Conservation (phyloP, 2,888 invertebrate genomes). For the Trimorus sp. region DNA sequence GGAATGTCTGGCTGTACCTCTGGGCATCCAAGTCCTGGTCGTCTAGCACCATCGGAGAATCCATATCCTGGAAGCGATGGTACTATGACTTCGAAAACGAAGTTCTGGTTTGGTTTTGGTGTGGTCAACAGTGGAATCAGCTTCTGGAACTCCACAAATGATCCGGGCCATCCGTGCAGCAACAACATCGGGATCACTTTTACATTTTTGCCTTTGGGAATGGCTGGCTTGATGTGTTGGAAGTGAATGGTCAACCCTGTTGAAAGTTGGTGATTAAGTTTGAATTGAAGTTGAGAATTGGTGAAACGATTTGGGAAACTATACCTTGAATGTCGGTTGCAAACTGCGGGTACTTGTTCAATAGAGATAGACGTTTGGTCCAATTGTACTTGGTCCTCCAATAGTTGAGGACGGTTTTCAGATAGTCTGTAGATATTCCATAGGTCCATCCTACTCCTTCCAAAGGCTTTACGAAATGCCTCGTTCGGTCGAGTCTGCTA, state of each 20-base stretch:
- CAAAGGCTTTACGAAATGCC: conserved; percentile 84
- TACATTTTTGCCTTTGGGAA: conserved; percentile 77
- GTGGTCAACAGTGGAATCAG: too few species aligned
- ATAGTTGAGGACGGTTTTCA: conserved; percentile 87
- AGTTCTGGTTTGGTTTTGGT: too few species aligned
- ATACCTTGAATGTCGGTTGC: conserved; percentile 88
- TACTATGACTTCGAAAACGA: too few species aligned
- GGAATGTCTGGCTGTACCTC: too few species aligned
- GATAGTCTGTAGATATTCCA: conserved; percentile 89
- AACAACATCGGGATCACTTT: conserved; percentile 87
- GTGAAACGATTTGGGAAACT: not conserved
- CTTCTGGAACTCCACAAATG: too few species aligned
- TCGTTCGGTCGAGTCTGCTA: conserved; percentile 83
- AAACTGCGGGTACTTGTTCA: conserved; percentile 90
- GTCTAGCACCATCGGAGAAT: too few species aligned
- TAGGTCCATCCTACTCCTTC: conserved; percentile 89
- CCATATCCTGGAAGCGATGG: too few species aligned
- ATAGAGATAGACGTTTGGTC: conserved; percentile 85
- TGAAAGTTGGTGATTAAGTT: not conserved
- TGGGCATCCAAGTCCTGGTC: too few species aligned
- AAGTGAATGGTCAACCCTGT: conserved; percentile 88
- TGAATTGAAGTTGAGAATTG: too few species aligned
- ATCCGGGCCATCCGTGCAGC: conserved; percentile 84
- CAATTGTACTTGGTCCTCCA: conserved; percentile 92
- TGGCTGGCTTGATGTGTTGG: conserved; percentile 85